Conservation (phyloP, 1,140 invertebrate genomes). For the Gryon sp. region DNA sequence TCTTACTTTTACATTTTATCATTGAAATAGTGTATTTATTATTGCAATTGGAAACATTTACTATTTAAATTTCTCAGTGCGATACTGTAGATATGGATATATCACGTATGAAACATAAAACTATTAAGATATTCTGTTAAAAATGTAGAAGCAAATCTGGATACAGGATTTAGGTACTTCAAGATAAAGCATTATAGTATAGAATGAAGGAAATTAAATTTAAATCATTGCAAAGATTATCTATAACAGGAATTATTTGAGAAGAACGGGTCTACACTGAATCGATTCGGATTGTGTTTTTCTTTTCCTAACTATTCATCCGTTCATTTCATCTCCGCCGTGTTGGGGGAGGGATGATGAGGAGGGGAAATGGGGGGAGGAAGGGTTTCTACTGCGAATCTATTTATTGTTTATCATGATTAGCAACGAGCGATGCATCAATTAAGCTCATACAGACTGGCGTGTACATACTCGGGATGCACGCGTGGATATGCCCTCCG, state of each 20-base stretch:
- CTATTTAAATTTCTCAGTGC: too few relatives aligned
- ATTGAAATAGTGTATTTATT: too few relatives aligned
- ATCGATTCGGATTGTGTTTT: slow-evolving; percentile 13
- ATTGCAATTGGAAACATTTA: too few relatives aligned
- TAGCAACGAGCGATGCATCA: slow-evolving; percentile 73
- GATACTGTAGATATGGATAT: too few relatives aligned
- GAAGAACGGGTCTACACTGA: background rate
- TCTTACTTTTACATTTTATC: too few relatives aligned
- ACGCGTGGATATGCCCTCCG: slow-evolving; percentile 58
- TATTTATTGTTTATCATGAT: slow-evolving; percentile 76
- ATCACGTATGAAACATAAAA: too few relatives aligned
- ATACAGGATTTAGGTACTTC: background rate
- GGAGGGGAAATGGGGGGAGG: slow-evolving; percentile 4
- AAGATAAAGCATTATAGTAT: background rate
- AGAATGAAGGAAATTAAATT: slow-evolving; percentile 13
- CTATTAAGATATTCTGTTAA: too few relatives aligned
- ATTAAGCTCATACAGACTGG: slow-evolving; percentile 66
- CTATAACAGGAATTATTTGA: slow-evolving; percentile 5
- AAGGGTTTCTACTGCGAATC: slow-evolving; percentile 64
- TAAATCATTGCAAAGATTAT: slow-evolving; percentile 15
- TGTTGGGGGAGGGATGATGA: too few relatives aligned
- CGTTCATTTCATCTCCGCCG: slow-evolving; percentile 39
- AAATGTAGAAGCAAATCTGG: too few relatives aligned
- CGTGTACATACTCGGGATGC: slow-evolving; percentile 56
- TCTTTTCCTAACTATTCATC: slow-evolving; percentile 22